These are phyloP conservation scores for Adrianichthys oophorus DNA, from an alignment of 2,797 vertebrate genomes.

Conservation along the genomic window DNA sequence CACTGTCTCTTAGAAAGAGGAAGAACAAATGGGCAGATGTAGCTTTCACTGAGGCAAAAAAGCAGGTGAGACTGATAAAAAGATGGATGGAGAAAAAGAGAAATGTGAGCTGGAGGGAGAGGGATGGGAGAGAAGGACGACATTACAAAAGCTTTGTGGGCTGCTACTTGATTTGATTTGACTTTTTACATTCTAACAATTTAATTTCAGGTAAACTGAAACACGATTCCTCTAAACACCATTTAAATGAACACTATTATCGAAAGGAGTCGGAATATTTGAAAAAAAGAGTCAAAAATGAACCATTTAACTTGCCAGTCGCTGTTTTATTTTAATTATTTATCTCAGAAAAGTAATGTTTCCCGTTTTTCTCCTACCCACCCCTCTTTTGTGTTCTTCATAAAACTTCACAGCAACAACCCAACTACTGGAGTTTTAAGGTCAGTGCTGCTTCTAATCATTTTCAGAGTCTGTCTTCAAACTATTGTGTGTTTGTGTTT, in stretches of 20 bases:
- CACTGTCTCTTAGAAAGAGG: slow-evolving; percentile 31
- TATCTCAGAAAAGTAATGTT: slow-evolving; percentile 15
- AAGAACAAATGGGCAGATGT: slow-evolving; percentile 17
- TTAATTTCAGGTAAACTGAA: slow-evolving; percentile 44
- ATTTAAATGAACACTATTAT: neutral
- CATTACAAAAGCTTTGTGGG: slow-evolving; percentile 34
- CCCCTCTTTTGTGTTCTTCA: slow-evolving; percentile 32
- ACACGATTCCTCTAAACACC: slow-evolving; percentile 13
- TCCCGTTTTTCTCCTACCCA: slow-evolving; percentile 39
- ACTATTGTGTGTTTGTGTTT: slow-evolving; percentile 17
- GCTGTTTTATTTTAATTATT: slow-evolving; percentile 5
- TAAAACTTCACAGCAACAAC: slow-evolving; percentile 83
- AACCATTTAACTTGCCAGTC: neutral
- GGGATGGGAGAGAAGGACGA: slow-evolving; percentile 60
- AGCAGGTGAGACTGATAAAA: slow-evolving; percentile 24
- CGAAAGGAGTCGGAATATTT: no score
- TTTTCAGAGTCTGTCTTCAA: slow-evolving; percentile 35
- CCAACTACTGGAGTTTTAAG: slow-evolving; percentile 99
- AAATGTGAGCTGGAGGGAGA: slow-evolving; percentile 15
- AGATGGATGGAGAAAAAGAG: slow-evolving; percentile 31
- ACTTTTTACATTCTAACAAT: slow-evolving; percentile 65
- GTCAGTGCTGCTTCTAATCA: slow-evolving; percentile 83
- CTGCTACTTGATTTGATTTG: slow-evolving; percentile 47
- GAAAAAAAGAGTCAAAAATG: no score
- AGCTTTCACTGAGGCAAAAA: slow-evolving; percentile 9